phyloP scores from a whole-genome alignment of 1,140 invertebrate genomes.

The Reticulitermes speratus region DNA sequence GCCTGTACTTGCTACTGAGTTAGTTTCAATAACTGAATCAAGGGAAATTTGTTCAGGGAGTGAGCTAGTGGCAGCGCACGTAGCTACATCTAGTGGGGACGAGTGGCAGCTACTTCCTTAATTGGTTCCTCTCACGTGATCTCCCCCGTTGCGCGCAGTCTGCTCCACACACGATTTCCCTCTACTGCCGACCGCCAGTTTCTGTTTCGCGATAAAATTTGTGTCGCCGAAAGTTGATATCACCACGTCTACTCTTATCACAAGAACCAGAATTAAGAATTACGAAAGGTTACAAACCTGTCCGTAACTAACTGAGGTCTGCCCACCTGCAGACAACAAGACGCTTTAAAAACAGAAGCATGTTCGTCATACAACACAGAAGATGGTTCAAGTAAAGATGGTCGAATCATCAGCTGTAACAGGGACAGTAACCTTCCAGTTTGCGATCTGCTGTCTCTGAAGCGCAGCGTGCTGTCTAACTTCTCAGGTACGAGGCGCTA shows the following conservation, averaged over 20 bases:
- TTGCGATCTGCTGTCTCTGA: too few relatives aligned
- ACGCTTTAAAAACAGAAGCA: neutral
- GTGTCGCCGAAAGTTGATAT: neutral
- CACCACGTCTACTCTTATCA: neutral
- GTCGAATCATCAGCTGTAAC: too few relatives aligned
- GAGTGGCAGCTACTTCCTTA: neutral
- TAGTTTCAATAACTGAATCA: slow-evolving; percentile 17
- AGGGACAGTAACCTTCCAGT: too few relatives aligned
- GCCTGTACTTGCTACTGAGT: neutral
- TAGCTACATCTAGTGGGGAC: neutral
- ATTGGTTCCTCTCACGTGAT: neutral
- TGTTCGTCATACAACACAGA: neutral
- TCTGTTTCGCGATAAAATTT: neutral
- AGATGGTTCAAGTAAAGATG: neutral
- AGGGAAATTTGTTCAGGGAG: neutral
- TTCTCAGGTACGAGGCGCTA: too few relatives aligned
- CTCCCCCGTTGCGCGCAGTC: neutral
- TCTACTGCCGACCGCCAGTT: neutral
- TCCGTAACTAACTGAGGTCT: neutral
- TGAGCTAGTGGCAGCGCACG: too few relatives aligned
- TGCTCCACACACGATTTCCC: neutral
- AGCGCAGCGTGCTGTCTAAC: too few relatives aligned
- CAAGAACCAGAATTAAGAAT: neutral
- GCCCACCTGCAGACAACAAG: neutral
- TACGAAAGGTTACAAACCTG: neutral